Percentiles rank a stretch among this genome's conserved stretches.
Conservation (phyloP, 2,113 vertebrate genomes). For the Amblyopsis rosae region DNA sequence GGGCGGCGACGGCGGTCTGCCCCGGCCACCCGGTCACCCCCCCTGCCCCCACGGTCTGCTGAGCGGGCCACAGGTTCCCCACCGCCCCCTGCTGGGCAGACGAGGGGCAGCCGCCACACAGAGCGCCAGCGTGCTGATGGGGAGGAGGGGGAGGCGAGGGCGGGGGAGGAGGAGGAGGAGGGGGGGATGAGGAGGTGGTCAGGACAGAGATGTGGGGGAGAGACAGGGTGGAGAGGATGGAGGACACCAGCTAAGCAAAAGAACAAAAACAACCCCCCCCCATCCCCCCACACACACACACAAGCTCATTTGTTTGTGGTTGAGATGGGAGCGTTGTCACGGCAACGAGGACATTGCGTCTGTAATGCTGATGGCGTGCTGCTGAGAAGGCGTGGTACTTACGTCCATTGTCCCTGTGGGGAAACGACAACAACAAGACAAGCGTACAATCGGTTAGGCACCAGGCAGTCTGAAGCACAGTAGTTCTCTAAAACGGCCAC, state of each 20-base stretch:
- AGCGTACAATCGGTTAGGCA: background rate
- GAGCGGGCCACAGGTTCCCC: slow-evolving; percentile 60
- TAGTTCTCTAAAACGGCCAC: slow-evolving; percentile 42
- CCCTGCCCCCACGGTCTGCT: slow-evolving; percentile 32
- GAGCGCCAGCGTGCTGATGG: slow-evolving; percentile 59
- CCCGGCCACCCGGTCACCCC: slow-evolving; percentile 57
- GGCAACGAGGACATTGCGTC: slow-evolving; percentile 43
- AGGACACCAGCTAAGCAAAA: slow-evolving; percentile 61
- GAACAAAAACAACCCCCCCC: slow-evolving; percentile 33
- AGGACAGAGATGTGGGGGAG: slow-evolving; percentile 52
- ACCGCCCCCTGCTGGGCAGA: slow-evolving; percentile 58
- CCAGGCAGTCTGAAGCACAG: background rate
- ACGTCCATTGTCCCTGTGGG: slow-evolving; percentile 66
- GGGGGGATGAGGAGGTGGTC: slow-evolving; percentile 29
- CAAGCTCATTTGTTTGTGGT: slow-evolving; percentile 14
- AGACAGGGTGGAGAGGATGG: slow-evolving; percentile 63
- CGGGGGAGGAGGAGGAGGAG: slow-evolving; percentile 29
- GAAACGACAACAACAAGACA: background rate
- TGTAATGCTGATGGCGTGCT: slow-evolving; percentile 20
- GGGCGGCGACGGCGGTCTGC: slow-evolving; percentile 33
- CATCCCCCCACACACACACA: slow-evolving; percentile 54
- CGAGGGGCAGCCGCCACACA: slow-evolving; percentile 69
- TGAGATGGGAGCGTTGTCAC: slow-evolving; percentile 26
- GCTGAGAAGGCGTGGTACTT: slow-evolving; percentile 58
- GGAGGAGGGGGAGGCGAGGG: slow-evolving; percentile 16